Base-by-base conservation (phyloP, 2,797 vertebrate genomes). In the Spinus olivaceus region DNA sequence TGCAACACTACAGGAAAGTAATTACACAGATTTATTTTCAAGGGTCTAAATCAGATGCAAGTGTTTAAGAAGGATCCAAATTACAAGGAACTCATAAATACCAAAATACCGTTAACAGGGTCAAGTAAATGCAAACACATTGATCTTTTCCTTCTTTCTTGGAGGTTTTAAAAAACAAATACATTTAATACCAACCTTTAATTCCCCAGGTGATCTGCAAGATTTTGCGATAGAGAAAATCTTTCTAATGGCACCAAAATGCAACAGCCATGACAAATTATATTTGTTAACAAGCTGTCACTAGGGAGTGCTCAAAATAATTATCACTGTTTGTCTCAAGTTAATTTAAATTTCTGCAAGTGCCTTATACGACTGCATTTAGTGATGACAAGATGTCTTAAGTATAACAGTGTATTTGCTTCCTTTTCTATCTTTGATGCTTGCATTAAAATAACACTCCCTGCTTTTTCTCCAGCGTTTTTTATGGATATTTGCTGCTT, bases 271-370 rank as follows among this genome's bases (percentile, higher is more conserved):
- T 53, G 86, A 86, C 57, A 92, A 87, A 92, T 79, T 81, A 28
- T 66, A 72, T 91, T 71, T 94, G 90, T 91, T 87, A 94, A 95
- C 72, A 83, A 46, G 49, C 81, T 85, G 83, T 94, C 94, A 92
- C 73, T 16, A 74, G 81, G 47, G 70, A 92, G 66, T 13, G 39
- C 88, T 95, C 71, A 88, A 96, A 96, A 93, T 92, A 88, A 95
- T 90, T 91, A 94, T 81, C 92, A 77, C 90, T 2, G 14, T 90
- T 96, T 91, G 73, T 89, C 82, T 90, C 49, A 59, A 73, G 65
- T 60, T 87, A 79, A 92, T 84, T 60, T 93, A 65, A 91, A 93
- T 91, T 94, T 87, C 81, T 92, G 35, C 50, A 78, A 96, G 83
- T 63, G 81, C 49, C 37, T 64, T 86, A 79, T 9, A 86, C 0